Conservation (phyloP, 1,140 invertebrate genomes). For the Magallana ariakensis region DNA sequence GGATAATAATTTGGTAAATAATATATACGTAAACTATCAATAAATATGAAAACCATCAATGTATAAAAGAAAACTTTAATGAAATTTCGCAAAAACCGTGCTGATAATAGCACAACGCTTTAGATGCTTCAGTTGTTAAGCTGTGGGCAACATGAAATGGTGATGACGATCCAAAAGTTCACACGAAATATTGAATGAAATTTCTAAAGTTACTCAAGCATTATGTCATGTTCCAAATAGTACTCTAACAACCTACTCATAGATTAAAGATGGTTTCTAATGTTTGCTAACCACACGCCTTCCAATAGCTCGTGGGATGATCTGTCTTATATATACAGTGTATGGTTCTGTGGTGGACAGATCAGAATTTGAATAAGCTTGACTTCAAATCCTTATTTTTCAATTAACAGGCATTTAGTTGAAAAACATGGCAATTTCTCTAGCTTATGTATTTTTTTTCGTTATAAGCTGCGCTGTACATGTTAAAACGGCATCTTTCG, state of each 20-base stretch:
- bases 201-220: neutral
- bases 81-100: neutral
- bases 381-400: neutral
- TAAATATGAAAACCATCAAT: too few species aligned
- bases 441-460: neutral
- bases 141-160: neutral
- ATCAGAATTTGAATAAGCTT: neutral
- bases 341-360: neutral
- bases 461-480: neutral
- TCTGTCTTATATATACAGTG: neutral
- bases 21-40: too few species aligned
- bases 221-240: neutral
- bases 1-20: too few species aligned
- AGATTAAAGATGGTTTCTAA: neutral
- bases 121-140: neutral
- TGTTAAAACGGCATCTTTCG: neutral
- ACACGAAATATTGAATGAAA: neutral
- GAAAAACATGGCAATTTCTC: neutral
- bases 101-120: neutral
- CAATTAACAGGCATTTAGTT: neutral
- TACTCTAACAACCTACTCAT: neutral
- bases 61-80: too few species aligned
- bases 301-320: neutral
- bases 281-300: constrained; percentile 16
- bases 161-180: neutral